Base-by-base conservation (phyloP, 2,113 vertebrate species). In the Axis porcinus region DNA sequence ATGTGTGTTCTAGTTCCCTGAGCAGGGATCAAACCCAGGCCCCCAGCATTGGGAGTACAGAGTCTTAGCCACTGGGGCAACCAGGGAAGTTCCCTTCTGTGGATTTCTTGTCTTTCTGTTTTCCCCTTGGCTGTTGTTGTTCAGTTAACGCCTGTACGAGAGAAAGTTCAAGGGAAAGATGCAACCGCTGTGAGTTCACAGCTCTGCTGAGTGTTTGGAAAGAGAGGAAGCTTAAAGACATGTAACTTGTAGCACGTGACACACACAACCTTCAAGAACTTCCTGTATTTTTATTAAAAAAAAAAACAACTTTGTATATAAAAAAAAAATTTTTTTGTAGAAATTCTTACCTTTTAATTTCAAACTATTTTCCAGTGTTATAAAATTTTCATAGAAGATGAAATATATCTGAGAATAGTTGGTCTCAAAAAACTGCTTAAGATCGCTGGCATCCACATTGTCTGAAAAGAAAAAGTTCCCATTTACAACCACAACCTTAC, bases 351-450 rank as follows among this genome's bases (percentile, higher is more conserved):
- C 99, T 99, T 99, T 99, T 99, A 99, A 99, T 98, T 99, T 99
- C 99, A 99, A 99, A 99, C 99, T 99, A 98, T 99, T 99, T 99
- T 99, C 99, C 99, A 99, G 99, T 99, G 99, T 99, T 99, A 99
- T 97, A 99, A 99, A 99, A 99, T 99, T 99, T 99, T 99, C 99
- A 99, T 99, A 99, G 99, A 99, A 99, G 99, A 99, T 99, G 99
- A 99, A 99, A 99, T 99, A 99, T 99, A 99, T 99, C 97, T 99
- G 99, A 98, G 99, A 99, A 98, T 99, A 99, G 99, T 99, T 99
- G 98, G 96, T 99, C 98, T 99, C 99, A 98, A 99, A 99, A 98
- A 99, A 99, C 30, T 99, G 98, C 98, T 99, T 99, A 98, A 99
- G 99, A 98, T 99, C 99, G 98, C 99, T 99, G 98, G 99, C 99